phyloP scores from a whole-genome alignment of 2,888 invertebrate species.

The Chesias legatella region DNA sequence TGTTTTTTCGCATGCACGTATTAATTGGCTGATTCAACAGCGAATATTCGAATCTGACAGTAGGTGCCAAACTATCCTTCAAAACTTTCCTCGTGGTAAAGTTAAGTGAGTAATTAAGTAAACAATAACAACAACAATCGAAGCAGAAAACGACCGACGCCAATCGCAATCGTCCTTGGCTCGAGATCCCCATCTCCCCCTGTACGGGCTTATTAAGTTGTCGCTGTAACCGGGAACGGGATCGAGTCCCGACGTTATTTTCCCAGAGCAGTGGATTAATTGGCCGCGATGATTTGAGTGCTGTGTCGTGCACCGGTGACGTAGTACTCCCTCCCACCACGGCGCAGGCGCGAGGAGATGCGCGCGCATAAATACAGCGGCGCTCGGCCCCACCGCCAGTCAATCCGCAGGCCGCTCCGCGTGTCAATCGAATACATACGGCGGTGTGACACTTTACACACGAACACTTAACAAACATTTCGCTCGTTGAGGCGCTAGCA shows the following conservation, averaged over 20 bases:
- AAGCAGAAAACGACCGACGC: background rate
- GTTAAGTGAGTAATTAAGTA: background rate
- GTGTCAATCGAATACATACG: conserved; percentile 47
- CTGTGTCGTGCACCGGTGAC: conserved; percentile 31
- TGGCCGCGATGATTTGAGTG: conserved; percentile 30
- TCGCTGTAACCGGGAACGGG: conserved; percentile 3
- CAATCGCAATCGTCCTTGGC: conserved; percentile 1
- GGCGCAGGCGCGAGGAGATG: conserved; percentile 64
- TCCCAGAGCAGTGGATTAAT: conserved; percentile 34
- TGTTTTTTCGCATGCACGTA: too few relatives aligned
- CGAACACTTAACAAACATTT: conserved; percentile 40
- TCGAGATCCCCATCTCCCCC: conserved; percentile 13
- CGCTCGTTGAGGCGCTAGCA: conserved; percentile 40
- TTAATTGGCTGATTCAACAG: too few relatives aligned
- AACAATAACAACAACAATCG: conserved; percentile 5
- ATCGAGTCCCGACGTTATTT: conserved; percentile 10
- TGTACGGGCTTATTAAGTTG: conserved; percentile 8
- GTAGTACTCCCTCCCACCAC: conserved; percentile 62
- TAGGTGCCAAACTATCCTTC: too few relatives aligned
- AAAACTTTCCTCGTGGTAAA: background rate
- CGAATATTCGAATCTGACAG: background rate
- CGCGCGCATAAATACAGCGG: conserved; percentile 73
- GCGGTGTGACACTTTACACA: conserved; percentile 31
- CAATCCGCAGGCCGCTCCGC: conserved; percentile 55
- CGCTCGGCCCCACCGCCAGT: conserved; percentile 60